Evolutionary conservation across 2,888 invertebrate species (phyloP).

Genomic region (Osedax fenrisi): DNA sequence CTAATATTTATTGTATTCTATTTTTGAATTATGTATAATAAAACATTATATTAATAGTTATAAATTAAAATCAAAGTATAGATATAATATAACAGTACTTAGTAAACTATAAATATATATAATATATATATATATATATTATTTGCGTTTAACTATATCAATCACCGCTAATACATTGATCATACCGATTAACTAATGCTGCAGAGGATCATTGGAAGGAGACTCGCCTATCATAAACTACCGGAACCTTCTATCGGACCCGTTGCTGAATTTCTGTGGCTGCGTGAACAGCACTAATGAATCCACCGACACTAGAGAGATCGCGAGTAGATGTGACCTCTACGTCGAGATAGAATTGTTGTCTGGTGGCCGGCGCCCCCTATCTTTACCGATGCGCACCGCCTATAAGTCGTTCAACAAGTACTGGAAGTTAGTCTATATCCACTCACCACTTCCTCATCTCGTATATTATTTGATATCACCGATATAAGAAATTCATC

Average conservation of each 20-base stretch:
- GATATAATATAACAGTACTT: too few relatives aligned
- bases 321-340: constrained; percentile 59
- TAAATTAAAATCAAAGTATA: too few relatives aligned
- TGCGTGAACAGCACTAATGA: constrained; percentile 49
- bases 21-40: too few relatives aligned
- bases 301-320: background rate
- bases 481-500: too few relatives aligned
- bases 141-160: too few relatives aligned
- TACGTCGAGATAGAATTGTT: constrained; percentile 73
- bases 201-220: background rate
- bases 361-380: constrained; percentile 63
- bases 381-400: constrained; percentile 74
- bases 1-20: too few relatives aligned
- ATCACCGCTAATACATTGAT: too few relatives aligned
- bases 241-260: constrained; percentile 54
- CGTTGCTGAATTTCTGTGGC: constrained; percentile 79
- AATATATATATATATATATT: too few relatives aligned
- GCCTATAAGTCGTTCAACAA: constrained; percentile 82
- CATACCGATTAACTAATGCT: background rate
- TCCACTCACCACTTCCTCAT: background rate
- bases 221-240: background rate
- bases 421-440: constrained; percentile 70
- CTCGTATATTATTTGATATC: background rate
- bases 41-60: too few relatives aligned
- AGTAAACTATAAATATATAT: too few relatives aligned